Evolutionary conservation across 2,888 invertebrate species (phyloP), one percentile per base, ranked within the genome.

Genomic region (Stenchaetothrips biformis): DNA sequence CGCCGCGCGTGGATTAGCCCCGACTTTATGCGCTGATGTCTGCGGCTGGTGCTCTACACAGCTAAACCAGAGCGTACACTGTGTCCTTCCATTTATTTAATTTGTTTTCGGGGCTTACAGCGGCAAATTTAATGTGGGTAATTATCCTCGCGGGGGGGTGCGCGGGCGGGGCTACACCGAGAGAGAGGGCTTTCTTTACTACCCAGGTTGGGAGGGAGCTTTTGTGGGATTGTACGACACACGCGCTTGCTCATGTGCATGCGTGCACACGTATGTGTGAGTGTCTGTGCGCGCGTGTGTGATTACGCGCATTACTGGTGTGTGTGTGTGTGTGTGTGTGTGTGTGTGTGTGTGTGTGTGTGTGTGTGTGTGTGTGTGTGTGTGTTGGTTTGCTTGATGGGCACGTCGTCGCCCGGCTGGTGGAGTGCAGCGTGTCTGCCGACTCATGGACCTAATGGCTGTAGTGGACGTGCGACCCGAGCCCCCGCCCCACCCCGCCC

Each of bases 121-220:
- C 67, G 67, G 67, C 67, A 74, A 74, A 74, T 74, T 74, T 74
- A 74, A 74, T 74, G 67, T 74, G 25, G n/a, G 67, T 74, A 74
- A 74, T 74, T 74, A 74, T 74, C 67, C 67, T 0, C 37, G 25
- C 9, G 67, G 25, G 21, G 67, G 21, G 67, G 9, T 18, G 67
- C 21, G 67, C 21, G 67, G 67, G 6, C 21, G 21, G 21, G 67
- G 67, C n/a, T n/a, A n/a, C n/a, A 67, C 9, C 67, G 18, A 59
- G 59, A 59, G 59, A 18, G 16, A 6, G 53, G 53, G 16, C 18
- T 25, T 25, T 74, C 67, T 74, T 74, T 74, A 25, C 67, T 37
- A 37, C 37, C 37, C 37, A 37, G 37, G 37, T 37, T 37, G 37
- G 2, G 37, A 37, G 37, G 37, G 37, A 37, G 37, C 37, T 37